Base-by-base conservation (phyloP, 2,797 vertebrate species). In the Scolopax bukidnonensis region DNA sequence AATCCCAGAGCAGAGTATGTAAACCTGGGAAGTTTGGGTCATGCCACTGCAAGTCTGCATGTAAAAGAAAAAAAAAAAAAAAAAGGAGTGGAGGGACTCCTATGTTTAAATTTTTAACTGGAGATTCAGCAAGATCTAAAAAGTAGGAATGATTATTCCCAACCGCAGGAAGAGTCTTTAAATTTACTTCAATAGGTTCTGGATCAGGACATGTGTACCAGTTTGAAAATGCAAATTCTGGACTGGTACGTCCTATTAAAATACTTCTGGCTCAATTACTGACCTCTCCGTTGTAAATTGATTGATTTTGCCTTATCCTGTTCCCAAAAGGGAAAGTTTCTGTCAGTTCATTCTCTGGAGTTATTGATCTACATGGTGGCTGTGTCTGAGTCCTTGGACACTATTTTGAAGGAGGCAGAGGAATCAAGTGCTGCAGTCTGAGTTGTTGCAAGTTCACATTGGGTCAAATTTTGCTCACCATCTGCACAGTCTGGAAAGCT, bases 241-340 rank as follows among this genome's bases (percentile, higher is more conserved):
- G 40, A 74, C 41, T 84, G 59, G 15, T 74, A 74, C 64, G 80
- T 64, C 51, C 36, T 85, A 38, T 85, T 77, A 89, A 92, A 94
- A 93, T 89, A 95, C 53, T 82, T 45, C 51, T 80, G 74, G 30
- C 68, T 95, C 86, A 94, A 65, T 93, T 94, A 74, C 83, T 95
- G 77, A 68, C 74, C 45, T 89, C 74, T 89, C 90, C 82, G 53
- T 82, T 53, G 41, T 90, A 60, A 92, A 83, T 95, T 79, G 95
- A 82, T 79, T 95, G 80, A 84, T 90, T 90, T 85, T 48, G 41
- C 64, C 84, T 90, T 94, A 76, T 67, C 60, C 28, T 47, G 51
- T 43, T 96, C 86, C 90, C 86, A 65, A 83, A 96, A 92, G 78
- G 57, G 78, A 57, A 90, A 90, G 80, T 89, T 96, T 76, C 74